These are phyloP conservation scores for Tyria jacobaeae DNA, from an alignment of 2,888 invertebrate genomes.

Conservation along the genomic window DNA sequence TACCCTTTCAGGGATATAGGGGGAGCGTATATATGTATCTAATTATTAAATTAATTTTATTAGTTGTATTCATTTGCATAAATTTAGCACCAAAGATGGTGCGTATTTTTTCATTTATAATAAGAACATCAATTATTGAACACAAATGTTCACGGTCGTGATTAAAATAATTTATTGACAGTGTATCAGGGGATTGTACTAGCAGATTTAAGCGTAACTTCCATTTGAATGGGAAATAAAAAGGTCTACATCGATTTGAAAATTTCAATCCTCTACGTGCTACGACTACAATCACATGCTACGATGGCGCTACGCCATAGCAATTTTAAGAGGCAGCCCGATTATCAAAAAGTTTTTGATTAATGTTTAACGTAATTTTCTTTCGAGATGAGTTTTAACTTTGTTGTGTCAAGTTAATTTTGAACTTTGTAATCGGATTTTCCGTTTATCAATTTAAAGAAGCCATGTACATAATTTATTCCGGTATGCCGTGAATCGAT, in stretches of 20 bases:
- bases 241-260: conserved; percentile 29
- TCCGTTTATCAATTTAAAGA: conserved; percentile 10
- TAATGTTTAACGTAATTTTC: conserved; percentile 44
- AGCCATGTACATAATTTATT: neutral
- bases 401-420: conserved; percentile 25
- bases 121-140: neutral
- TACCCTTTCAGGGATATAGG: no score
- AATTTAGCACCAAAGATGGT: no score
- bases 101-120: no score
- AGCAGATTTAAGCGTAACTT: neutral
- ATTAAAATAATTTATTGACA: neutral
- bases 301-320: conserved; percentile 52
- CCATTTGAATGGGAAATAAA: conserved; percentile 13
- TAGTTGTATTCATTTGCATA: no score
- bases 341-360: conserved; percentile 49
- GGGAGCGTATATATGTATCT: no score
- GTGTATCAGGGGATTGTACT: neutral
- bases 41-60: no score
- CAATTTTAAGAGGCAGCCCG: conserved; percentile 41
- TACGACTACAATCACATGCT: conserved; percentile 41
- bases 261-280: conserved; percentile 29
- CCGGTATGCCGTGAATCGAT: neutral
- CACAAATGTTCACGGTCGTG: neutral
- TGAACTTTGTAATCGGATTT: conserved; percentile 30
- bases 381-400: conserved; percentile 32